phyloP scores from a whole-genome alignment of 2,888 invertebrate genomes.

The Crematogaster levior region DNA sequence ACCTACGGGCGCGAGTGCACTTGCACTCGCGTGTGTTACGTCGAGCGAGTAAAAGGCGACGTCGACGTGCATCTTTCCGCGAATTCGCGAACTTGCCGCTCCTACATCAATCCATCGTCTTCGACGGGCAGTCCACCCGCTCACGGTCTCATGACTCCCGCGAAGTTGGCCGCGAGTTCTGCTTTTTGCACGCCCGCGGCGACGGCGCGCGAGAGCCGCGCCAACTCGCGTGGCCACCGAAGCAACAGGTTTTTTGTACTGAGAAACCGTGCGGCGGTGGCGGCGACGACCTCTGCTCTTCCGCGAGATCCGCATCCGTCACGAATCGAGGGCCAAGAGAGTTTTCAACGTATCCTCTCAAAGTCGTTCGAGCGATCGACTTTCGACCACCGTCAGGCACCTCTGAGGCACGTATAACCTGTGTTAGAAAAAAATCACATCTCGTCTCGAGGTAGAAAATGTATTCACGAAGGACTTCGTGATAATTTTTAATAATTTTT shows the following conservation, averaged over 20 bases:
- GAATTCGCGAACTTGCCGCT: constrained; percentile 27
- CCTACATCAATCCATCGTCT: constrained; percentile 39
- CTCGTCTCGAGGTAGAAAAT: not conserved
- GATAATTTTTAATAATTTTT: not conserved
- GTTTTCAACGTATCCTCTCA: not conserved
- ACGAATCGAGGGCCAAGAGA: not conserved
- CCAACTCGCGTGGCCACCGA: constrained; percentile 60
- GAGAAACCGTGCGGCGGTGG: constrained; percentile 59
- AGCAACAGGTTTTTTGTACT: constrained; percentile 78
- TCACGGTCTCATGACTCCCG: constrained; percentile 16
- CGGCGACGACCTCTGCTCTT: constrained; percentile 55
- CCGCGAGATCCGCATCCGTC: not conserved
- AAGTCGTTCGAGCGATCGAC: not conserved
- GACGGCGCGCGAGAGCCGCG: constrained; percentile 38
- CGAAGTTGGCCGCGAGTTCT: constrained; percentile 49
- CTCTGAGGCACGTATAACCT: too few relatives aligned
- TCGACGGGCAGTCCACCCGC: not conserved
- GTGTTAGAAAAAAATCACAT: too few relatives aligned
- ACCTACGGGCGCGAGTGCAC: not conserved
- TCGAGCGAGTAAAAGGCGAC: not conserved
- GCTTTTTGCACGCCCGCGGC: constrained; percentile 52
- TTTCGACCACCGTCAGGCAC: not conserved
- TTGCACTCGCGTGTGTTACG: not conserved
- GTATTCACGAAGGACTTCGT: not conserved
- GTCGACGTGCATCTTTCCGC: constrained; percentile 25